Evolutionary conservation across 2,113 vertebrate genomes (phyloP).

Genomic region (Lucifuga dentata): DNA sequence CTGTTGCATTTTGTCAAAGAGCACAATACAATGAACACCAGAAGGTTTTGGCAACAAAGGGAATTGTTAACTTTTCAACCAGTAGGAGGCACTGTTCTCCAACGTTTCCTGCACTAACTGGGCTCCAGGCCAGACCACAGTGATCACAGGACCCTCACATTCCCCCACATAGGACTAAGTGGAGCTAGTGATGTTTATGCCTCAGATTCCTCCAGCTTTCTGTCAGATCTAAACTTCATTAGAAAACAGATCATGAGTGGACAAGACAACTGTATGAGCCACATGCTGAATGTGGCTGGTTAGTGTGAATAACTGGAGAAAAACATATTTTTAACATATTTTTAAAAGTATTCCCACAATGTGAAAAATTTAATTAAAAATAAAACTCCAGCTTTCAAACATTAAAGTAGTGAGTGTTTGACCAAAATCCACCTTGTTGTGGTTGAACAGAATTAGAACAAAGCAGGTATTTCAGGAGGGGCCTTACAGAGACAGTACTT

Average conservation of each 20-base stretch:
- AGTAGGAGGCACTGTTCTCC: constrained; percentile 40
- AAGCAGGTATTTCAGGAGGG: too few species aligned
- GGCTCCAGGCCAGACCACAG: constrained; percentile 40
- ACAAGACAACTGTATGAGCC: background rate
- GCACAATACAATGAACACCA: constrained; percentile 2
- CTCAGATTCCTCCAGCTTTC: constrained; percentile 14
- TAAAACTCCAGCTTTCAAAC: too few species aligned
- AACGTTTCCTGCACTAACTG: constrained; percentile 3
- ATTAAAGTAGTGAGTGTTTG: too few species aligned
- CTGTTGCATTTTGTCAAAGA: background rate
- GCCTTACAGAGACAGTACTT: too few species aligned
- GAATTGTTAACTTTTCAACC: constrained; percentile 29
- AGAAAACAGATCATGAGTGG: constrained; percentile 5
- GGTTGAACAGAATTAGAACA: too few species aligned
- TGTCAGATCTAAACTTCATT: constrained; percentile 29
- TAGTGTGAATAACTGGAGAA: too few species aligned
- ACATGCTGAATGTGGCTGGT: too few species aligned
- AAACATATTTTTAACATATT: too few species aligned
- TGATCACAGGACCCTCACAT: constrained; percentile 26
- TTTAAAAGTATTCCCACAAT: too few species aligned
- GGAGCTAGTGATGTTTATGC: constrained; percentile 58
- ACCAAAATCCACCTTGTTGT: too few species aligned
- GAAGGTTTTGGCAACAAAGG: background rate
- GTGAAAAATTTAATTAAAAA: too few species aligned
- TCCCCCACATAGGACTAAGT: constrained; percentile 22